Conservation (phyloP, 2,797 vertebrate genomes). For the Amphiprion clarkii region DNA sequence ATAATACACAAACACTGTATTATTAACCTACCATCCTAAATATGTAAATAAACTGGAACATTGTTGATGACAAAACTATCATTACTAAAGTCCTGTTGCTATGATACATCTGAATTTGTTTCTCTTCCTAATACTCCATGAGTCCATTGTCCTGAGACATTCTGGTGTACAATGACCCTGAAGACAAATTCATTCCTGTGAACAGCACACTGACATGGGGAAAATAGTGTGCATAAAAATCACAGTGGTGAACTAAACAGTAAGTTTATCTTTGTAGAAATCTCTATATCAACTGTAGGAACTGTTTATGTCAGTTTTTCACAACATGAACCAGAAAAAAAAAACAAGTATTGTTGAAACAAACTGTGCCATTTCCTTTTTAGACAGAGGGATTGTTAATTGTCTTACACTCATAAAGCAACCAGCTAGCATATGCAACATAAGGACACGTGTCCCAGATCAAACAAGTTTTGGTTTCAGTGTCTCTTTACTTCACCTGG, state of each 20-base stretch:
- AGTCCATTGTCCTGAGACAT: conserved; percentile 30
- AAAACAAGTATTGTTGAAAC: conserved; percentile 32
- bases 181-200: conserved; percentile 35
- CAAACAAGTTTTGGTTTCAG: conserved; percentile 61
- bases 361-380: conserved; percentile 44
- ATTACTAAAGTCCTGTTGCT: conserved; percentile 21
- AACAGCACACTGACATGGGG: conserved; percentile 20
- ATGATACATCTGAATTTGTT: conserved; percentile 25
- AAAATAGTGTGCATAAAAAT: conserved; percentile 13
- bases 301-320: conserved; percentile 36
- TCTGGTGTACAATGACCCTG: conserved; percentile 53
- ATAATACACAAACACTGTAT: neutral
- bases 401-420: conserved; percentile 33
- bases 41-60: neutral
- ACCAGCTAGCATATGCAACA: conserved; percentile 1
- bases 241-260: conserved; percentile 14
- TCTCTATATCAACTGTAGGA: neutral
- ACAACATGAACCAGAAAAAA: conserved; percentile 25
- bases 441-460: conserved; percentile 43
- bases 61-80: neutral
- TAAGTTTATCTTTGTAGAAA: conserved; percentile 17
- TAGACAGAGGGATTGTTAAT: conserved; percentile 37
- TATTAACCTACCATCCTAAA: neutral
- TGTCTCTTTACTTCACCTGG: conserved; percentile 64
- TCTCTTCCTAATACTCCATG: conserved; percentile 29